Evolutionary conservation across 2,113 vertebrate genomes (phyloP).

Genomic region (Hippolais icterina): DNA sequence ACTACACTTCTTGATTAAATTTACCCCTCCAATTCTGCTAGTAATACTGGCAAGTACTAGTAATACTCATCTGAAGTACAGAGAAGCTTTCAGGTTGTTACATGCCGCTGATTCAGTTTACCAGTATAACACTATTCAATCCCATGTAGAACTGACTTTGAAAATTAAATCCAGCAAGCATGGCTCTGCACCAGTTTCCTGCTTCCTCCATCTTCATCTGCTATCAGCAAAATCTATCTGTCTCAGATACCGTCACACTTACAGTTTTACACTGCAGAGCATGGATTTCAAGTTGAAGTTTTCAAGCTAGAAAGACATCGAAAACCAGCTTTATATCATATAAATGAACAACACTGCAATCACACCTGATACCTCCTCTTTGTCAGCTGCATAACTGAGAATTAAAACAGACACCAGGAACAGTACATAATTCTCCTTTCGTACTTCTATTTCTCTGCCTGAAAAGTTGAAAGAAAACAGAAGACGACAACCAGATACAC

Average conservation of each 20-base stretch:
- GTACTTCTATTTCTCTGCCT: neutral
- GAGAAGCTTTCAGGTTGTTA: neutral
- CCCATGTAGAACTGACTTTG: neutral
- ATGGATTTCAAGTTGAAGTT: neutral
- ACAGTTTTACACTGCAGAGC: neutral
- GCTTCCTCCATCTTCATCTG: conserved; percentile 47
- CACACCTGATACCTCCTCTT: neutral
- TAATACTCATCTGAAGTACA: neutral
- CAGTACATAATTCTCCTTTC: neutral
- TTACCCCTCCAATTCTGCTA: neutral
- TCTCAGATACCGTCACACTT: neutral
- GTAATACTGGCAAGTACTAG: neutral
- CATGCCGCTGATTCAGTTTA: neutral
- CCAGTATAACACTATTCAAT: neutral
- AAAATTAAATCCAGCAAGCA: conserved; percentile 38
- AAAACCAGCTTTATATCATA: neutral
- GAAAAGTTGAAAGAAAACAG: neutral
- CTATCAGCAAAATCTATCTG: conserved; percentile 39
- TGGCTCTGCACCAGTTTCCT: conserved; percentile 67
- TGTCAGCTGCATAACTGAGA: neutral
- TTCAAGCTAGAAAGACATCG: fast-evolving
- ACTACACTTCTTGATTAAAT: neutral
- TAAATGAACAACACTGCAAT: neutral
- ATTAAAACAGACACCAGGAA: neutral
- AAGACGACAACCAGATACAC: neutral